Conservation (phyloP, 2,888 invertebrate species). For the Pharmacophagus antenor region DNA sequence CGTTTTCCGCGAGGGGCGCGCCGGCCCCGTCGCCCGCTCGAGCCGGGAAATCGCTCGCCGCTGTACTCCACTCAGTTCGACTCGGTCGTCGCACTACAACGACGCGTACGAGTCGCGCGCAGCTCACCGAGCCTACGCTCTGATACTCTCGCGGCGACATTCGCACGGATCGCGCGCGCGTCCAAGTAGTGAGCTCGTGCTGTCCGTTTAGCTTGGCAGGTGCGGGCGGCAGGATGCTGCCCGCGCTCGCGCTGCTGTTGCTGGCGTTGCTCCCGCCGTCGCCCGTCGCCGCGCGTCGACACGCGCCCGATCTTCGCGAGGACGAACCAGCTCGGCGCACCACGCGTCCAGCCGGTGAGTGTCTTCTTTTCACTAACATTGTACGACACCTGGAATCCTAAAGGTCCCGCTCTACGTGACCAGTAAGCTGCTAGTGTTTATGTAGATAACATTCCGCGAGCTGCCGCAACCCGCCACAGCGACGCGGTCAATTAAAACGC, state of each 20-base stretch:
- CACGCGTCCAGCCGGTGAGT: constrained; percentile 85
- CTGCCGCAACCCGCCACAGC: constrained; percentile 37
- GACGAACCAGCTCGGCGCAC: constrained; percentile 84
- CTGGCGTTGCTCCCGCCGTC: constrained; percentile 61
- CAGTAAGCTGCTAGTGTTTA: constrained; percentile 53
- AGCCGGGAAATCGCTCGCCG: constrained; percentile 72
- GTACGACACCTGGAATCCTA: neutral
- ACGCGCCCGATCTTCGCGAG: constrained; percentile 83
- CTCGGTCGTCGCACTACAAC: constrained; percentile 71
- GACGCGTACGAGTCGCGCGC: constrained; percentile 64
- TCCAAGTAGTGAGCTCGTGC: constrained; percentile 74
- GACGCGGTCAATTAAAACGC: constrained; percentile 49
- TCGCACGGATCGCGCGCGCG: constrained; percentile 52
- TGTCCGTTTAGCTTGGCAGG: constrained; percentile 58
- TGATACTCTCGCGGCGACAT: constrained; percentile 49
- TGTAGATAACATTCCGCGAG: constrained; percentile 62
- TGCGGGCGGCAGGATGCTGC: constrained; percentile 62
- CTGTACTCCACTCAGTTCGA: constrained; percentile 71
- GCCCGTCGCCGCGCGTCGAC: constrained; percentile 73
- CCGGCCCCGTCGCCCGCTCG: constrained; percentile 66
- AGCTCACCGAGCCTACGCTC: constrained; percentile 53
- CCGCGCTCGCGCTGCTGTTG: constrained; percentile 61
- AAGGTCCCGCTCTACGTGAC: neutral
- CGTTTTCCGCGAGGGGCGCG: constrained; percentile 76
- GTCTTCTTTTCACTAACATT: constrained; percentile 9